These are phyloP conservation scores for Cacatua alba DNA, from an alignment of 2,113 vertebrate species.

Conservation along the genomic window DNA sequence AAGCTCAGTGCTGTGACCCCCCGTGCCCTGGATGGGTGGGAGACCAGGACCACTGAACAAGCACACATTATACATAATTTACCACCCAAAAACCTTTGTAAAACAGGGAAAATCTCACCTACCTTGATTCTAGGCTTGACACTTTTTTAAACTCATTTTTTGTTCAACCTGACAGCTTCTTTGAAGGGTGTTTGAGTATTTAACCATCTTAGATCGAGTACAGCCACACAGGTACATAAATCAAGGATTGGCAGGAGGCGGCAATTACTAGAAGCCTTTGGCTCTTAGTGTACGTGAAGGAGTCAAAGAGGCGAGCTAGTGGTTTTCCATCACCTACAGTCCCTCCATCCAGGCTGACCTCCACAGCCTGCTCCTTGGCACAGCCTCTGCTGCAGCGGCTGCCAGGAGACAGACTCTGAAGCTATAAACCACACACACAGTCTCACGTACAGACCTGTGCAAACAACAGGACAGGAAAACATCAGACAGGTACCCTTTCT, in stretches of 20 bases:
- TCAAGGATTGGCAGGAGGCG: not conserved
- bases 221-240: not conserved
- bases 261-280: not conserved
- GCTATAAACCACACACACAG: not conserved
- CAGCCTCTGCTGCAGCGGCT: not conserved
- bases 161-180: not conserved
- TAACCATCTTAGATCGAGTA: not conserved
- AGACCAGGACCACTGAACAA: not conserved
- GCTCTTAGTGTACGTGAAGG: not conserved
- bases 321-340: not conserved
- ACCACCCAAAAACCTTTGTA: not conserved
- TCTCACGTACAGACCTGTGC: not conserved
- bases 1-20: not conserved
- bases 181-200: not conserved
- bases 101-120: not conserved
- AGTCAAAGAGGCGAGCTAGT: rapidly evolving
- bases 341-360: not conserved
- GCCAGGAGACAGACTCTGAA: not conserved
- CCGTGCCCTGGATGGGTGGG: not conserved
- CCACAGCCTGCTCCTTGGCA: not conserved
- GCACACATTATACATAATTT: not conserved
- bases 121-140: not conserved
- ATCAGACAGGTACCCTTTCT: not conserved
- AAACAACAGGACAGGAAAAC: not conserved
- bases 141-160: not conserved